A percentile compares a stretch with the other conserved stretches of the same genome.
These are phyloP conservation scores for Drosophila guanche DNA, from an alignment of 1,140 invertebrate genomes.

Conservation along the genomic window DNA sequence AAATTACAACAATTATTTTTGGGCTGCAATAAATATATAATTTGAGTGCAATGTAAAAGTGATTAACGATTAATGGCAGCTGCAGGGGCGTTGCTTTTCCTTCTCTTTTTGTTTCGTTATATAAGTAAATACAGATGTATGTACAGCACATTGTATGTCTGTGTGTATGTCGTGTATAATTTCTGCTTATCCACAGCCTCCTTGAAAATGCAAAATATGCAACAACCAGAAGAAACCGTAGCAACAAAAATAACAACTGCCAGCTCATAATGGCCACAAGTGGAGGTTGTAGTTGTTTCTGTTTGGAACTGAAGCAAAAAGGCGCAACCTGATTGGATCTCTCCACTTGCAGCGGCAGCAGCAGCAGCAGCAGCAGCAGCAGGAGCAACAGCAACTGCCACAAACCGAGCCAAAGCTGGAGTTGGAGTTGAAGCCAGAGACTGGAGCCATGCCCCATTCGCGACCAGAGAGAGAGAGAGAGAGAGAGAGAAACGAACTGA, in stretches of 20 bases:
- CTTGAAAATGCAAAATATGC: constrained; percentile 72
- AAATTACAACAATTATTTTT: constrained; percentile 21
- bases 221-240: constrained; percentile 42
- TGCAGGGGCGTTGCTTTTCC: constrained; percentile 67
- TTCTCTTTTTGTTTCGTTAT: constrained; percentile 11
- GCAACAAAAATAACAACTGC: constrained; percentile 55
- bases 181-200: constrained; percentile 55
- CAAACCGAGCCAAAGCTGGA: constrained; percentile 21
- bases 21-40: constrained; percentile 29
- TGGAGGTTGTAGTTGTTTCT: constrained; percentile 49
- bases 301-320: constrained; percentile 59
- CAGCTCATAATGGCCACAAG: constrained; percentile 75
- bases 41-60: constrained; percentile 39
- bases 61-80: constrained; percentile 80
- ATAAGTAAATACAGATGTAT: constrained; percentile 18
- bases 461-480: constrained; percentile 11
- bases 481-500: constrained; percentile 57
- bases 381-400: constrained; percentile 27
- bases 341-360: constrained; percentile 65
- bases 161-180: not conserved
- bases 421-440: constrained; percentile 25
- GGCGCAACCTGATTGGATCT: constrained; percentile 80
- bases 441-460: constrained; percentile 45
- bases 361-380: constrained; percentile 21
- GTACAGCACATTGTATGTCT: too few species aligned